Conservation (phyloP, 2,888 invertebrate genomes). For the Malacosoma neustria region DNA sequence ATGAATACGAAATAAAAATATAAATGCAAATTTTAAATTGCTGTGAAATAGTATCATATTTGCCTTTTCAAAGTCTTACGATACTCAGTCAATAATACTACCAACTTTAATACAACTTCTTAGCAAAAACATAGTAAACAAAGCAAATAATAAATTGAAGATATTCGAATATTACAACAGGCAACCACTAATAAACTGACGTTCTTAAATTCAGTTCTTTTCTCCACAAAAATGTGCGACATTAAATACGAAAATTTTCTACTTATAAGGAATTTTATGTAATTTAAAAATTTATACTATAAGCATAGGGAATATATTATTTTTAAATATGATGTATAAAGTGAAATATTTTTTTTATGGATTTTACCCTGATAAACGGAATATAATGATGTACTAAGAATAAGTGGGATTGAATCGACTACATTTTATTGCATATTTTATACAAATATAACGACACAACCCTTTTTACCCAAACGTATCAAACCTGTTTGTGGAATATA, state of each 20-base stretch:
- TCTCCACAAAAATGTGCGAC: no score
- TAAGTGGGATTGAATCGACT: conserved; percentile 40
- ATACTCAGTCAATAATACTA: conserved; percentile 64
- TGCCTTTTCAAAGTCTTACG: conserved; percentile 42
- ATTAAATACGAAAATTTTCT: neutral
- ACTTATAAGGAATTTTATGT: neutral
- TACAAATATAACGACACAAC: conserved; percentile 69
- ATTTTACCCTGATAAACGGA: conserved; percentile 48
- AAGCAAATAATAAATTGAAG: no score
- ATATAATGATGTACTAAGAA: conserved; percentile 28
- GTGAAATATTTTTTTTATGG: conserved; percentile 18
- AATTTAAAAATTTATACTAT: conserved; percentile 10
- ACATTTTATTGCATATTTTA: conserved; percentile 48
- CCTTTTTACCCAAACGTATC: conserved; percentile 58
- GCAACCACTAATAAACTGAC: no score
- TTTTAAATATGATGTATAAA: conserved; percentile 27
- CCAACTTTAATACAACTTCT: conserved; percentile 50
- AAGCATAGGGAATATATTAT: conserved; percentile 25
- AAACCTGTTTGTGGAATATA: conserved; percentile 48
- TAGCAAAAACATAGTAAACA: no score
- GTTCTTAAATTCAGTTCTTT: no score
- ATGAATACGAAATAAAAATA: conserved; percentile 34
- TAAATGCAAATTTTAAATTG: conserved; percentile 64
- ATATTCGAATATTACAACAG: no score
- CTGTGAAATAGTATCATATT: conserved; percentile 15